These are phyloP conservation scores for Nixonia krombeini DNA, from an alignment of 1,140 invertebrate genomes.

Conservation along the genomic window DNA sequence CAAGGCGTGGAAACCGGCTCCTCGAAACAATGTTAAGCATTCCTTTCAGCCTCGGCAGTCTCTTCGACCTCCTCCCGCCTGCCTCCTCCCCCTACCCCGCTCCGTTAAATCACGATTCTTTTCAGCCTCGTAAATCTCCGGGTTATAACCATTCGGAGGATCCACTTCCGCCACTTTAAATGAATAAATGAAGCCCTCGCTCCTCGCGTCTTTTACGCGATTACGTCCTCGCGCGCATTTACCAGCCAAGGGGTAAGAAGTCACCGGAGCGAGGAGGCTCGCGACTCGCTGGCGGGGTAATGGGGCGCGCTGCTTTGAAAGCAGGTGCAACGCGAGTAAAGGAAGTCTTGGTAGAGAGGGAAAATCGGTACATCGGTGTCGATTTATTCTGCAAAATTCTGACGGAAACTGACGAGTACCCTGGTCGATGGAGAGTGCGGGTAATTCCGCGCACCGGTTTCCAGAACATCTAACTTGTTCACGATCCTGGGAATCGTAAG, in stretches of 20 bases:
- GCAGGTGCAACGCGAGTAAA: no score
- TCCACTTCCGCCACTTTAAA: conserved; percentile 15
- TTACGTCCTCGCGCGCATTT: conserved; percentile 20
- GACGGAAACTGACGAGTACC: no score
- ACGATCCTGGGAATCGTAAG: no score
- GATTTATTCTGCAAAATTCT: no score
- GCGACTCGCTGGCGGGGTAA: no score
- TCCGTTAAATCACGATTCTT: conserved; percentile 7
- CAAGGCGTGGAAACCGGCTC: conserved; percentile 21
- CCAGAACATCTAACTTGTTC: no score
- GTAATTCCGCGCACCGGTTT: no score
- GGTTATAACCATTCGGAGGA: conserved; percentile 9
- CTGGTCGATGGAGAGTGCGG: no score
- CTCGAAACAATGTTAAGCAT: conserved; percentile 43
- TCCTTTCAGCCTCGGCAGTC: conserved; percentile 20
- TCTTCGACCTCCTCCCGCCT: neutral
- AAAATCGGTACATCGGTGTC: no score
- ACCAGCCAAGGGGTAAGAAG: conserved; percentile 5
- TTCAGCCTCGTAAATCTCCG: conserved; percentile 25
- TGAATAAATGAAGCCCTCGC: conserved; percentile 41
- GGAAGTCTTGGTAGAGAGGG: no score
- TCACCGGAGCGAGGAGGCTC: no score
- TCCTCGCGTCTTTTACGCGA: conserved; percentile 28
- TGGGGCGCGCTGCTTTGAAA: no score
- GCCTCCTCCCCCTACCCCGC: neutral